Percentiles rank a stretch among this genome's conserved stretches.
Conservation (phyloP, 2,113 vertebrate species). For the Petromus typicus region DNA sequence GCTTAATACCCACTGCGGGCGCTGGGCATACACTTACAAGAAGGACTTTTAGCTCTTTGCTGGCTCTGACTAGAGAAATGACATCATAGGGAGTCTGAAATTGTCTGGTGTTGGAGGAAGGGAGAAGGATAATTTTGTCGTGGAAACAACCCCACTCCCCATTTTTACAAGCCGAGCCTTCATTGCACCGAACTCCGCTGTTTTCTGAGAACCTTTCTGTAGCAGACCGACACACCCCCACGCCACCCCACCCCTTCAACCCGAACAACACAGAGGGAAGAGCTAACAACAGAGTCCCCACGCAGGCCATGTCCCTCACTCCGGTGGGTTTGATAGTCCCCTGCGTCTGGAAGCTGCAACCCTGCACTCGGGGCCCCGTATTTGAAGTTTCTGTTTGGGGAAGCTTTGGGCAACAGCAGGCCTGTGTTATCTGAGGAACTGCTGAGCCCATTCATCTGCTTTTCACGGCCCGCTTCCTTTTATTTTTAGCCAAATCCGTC, state of each 20-base stretch:
- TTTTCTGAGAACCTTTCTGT: slow-evolving; percentile 54
- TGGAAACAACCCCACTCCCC: not conserved
- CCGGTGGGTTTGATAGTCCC: not conserved
- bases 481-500: slow-evolving; percentile 98
- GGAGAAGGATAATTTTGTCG: slow-evolving; percentile 63
- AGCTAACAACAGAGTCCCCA: slow-evolving; percentile 32
- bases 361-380: slow-evolving; percentile 67
- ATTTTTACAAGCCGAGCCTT: slow-evolving; percentile 37
- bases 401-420: slow-evolving; percentile 85
- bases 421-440: slow-evolving; percentile 88
- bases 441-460: slow-evolving; percentile 93
- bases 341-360: slow-evolving; percentile 74
- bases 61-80: slow-evolving; percentile 82
- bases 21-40: slow-evolving; percentile 86
- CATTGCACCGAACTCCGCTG: not conserved
- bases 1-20: slow-evolving; percentile 90
- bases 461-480: slow-evolving; percentile 93
- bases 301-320: not conserved
- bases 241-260: not conserved
- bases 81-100: slow-evolving; percentile 84
- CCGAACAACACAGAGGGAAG: not conserved
- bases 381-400: slow-evolving; percentile 87
- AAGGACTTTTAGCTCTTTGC: slow-evolving; percentile 85
- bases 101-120: slow-evolving; percentile 58
- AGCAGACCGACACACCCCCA: not conserved